Conservation (phyloP, 1,140 invertebrate species). For the Drosophila baimaii region DNA sequence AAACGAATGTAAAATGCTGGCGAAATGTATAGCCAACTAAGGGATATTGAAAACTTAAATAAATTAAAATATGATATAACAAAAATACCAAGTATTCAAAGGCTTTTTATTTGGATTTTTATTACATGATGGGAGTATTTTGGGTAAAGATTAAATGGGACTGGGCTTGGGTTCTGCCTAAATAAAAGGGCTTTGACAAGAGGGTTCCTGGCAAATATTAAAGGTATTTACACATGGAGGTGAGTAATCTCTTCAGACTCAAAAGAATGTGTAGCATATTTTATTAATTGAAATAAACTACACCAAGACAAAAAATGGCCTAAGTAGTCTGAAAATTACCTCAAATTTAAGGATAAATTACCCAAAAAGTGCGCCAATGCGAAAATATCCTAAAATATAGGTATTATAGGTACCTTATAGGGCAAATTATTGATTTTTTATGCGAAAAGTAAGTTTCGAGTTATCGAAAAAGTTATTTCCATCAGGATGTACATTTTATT, state of each 20-base stretch:
- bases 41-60: slow-evolving; percentile 59
- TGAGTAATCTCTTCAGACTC: too few relatives aligned
- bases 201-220: neutral
- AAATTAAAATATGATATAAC: slow-evolving; percentile 51
- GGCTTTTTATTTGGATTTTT: neutral
- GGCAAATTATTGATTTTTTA: too few relatives aligned
- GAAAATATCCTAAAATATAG: too few relatives aligned
- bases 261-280: neutral
- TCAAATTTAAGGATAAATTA: too few relatives aligned
- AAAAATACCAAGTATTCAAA: neutral
- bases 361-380: too few relatives aligned
- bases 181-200: neutral
- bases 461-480: too few relatives aligned
- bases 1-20: slow-evolving; percentile 65
- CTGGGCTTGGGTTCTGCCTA: neutral
- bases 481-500: too few relatives aligned
- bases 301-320: too few relatives aligned
- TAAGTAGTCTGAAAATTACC: too few relatives aligned
- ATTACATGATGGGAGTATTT: neutral
- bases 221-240: neutral
- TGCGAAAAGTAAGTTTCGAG: too few relatives aligned
- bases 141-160: neutral
- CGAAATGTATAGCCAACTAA: slow-evolving; percentile 42
- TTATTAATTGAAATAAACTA: neutral
- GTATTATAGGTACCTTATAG: too few relatives aligned